Conservation (phyloP, 2,888 invertebrate species). For the Sialis fuliginosa region DNA sequence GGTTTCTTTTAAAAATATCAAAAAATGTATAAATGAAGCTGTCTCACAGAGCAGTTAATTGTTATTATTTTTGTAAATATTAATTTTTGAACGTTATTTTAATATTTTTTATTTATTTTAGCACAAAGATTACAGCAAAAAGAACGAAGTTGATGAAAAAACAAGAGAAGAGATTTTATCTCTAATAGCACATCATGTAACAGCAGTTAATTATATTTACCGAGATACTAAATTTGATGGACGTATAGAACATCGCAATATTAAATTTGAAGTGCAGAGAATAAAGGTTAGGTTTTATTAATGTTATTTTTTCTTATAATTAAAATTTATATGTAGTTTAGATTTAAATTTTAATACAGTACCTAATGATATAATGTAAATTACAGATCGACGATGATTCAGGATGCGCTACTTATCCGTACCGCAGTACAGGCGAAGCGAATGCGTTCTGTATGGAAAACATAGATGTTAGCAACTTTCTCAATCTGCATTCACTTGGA, state of each 20-base stretch:
- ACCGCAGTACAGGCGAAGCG: conserved; percentile 37
- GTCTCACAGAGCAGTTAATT: too few species aligned
- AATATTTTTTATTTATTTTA: conserved; percentile 22
- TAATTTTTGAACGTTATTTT: too few species aligned
- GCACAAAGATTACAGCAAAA: conserved; percentile 54
- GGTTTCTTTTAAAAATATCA: too few species aligned
- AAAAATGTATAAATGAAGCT: too few species aligned
- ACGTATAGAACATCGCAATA: conserved; percentile 71
- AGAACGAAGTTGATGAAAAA: conserved; percentile 60
- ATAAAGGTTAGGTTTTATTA: conserved; percentile 38
- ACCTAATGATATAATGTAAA: conserved; percentile 9
- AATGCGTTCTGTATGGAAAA: conserved; percentile 91
- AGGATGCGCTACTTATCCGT: conserved; percentile 39
- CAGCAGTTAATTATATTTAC: conserved; percentile 95
- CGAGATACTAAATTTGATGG: conserved; percentile 90
- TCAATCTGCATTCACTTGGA: conserved; percentile 90
- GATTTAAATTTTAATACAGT: conserved; percentile 3
- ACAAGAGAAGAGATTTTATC: conserved; percentile 94
- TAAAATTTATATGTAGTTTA: conserved; percentile 6
- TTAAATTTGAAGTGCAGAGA: conserved; percentile 90
- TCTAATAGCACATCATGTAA: conserved; percentile 94
- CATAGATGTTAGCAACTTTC: conserved; percentile 97
- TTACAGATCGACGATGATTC: conserved; percentile 75
- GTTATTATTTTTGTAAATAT: not conserved
- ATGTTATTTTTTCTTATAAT: not conserved